Percentiles rank a stretch among this genome's conserved stretches.
Evolutionary conservation across 2,888 invertebrate genomes (phyloP).

Genomic region (Drepana falcataria): DNA sequence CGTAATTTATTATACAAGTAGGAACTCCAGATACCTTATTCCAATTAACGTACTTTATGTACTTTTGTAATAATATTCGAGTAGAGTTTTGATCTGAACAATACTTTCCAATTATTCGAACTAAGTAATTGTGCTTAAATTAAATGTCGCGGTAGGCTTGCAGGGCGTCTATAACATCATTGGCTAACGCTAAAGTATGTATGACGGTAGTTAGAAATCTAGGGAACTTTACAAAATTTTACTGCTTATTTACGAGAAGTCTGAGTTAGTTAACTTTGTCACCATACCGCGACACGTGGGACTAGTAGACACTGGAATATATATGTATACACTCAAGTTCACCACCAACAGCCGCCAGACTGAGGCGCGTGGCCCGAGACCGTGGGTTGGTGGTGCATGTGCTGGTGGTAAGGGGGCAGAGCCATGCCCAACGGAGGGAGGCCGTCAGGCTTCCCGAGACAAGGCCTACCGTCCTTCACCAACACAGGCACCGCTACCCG

Average conservation of each 20-base stretch:
- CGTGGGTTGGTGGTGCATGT: slow-evolving; percentile 63
- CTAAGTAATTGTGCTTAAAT: slow-evolving; percentile 5
- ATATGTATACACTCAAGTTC: slow-evolving; percentile 27
- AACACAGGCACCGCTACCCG: slow-evolving; percentile 96
- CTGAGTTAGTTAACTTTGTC: slow-evolving; percentile 10
- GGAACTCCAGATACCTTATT: slow-evolving; percentile 67
- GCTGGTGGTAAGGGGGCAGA: slow-evolving; percentile 71
- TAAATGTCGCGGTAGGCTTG: slow-evolving; percentile 12
- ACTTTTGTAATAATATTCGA: slow-evolving; percentile 53
- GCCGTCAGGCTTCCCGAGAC: slow-evolving; percentile 81
- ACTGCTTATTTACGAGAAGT: background rate
- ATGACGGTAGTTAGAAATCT: no score
- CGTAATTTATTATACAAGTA: slow-evolving; percentile 49
- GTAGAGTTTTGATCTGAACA: slow-evolving; percentile 38
- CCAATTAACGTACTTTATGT: slow-evolving; percentile 27
- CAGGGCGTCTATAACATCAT: background rate
- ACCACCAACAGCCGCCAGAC: slow-evolving; percentile 78
- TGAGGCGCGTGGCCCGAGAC: slow-evolving; percentile 56
- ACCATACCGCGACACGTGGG: slow-evolving; percentile 30
- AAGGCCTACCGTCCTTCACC: slow-evolving; percentile 96
- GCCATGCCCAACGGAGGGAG: slow-evolving; percentile 68
- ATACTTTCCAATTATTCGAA: slow-evolving; percentile 12
- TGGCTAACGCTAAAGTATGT: no score
- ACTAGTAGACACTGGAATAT: slow-evolving; percentile 55
- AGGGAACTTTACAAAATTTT: background rate